phyloP scores from a whole-genome alignment of 2,113 vertebrate species.

The Brachyistius frenatus region DNA sequence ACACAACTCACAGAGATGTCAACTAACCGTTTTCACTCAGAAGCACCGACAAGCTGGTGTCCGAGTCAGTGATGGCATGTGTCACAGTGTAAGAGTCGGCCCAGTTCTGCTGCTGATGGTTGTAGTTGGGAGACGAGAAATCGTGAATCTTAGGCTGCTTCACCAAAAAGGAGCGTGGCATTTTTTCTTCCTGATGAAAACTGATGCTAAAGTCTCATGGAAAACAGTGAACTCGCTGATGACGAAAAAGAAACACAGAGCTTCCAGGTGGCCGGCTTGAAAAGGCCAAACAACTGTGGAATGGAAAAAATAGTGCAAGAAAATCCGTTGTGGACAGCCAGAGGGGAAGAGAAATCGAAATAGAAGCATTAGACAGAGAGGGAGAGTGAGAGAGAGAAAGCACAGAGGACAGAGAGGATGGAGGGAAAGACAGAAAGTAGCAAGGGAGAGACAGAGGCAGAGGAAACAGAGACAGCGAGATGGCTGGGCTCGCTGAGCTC shows the following conservation, averaged over 20 bases:
- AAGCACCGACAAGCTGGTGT: slow-evolving; percentile 66
- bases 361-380: not conserved
- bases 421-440: slow-evolving; percentile 57
- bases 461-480: slow-evolving; percentile 41
- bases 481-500: slow-evolving; percentile 76
- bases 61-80: slow-evolving; percentile 75
- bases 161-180: slow-evolving; percentile 80
- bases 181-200: slow-evolving; percentile 48
- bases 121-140: slow-evolving; percentile 61
- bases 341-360: not conserved
- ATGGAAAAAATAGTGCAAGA: not conserved
- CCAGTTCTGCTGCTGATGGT: slow-evolving; percentile 65
- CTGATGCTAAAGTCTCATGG: slow-evolving; percentile 50
- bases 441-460: slow-evolving; percentile 33
- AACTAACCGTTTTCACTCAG: slow-evolving; percentile 77
- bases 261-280: slow-evolving; percentile 28
- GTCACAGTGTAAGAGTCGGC: slow-evolving; percentile 64
- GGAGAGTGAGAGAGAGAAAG: slow-evolving; percentile 9
- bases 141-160: slow-evolving; percentile 78
- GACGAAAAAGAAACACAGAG: not conserved
- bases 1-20: not conserved
- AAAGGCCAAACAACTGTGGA: slow-evolving; percentile 29
- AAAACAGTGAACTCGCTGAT: slow-evolving; percentile 10
- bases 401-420: slow-evolving; percentile 38
- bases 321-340: slow-evolving; percentile 27